phyloP scores from a whole-genome alignment of 2,888 invertebrate species.

The Acanthosepion esculentum region DNA sequence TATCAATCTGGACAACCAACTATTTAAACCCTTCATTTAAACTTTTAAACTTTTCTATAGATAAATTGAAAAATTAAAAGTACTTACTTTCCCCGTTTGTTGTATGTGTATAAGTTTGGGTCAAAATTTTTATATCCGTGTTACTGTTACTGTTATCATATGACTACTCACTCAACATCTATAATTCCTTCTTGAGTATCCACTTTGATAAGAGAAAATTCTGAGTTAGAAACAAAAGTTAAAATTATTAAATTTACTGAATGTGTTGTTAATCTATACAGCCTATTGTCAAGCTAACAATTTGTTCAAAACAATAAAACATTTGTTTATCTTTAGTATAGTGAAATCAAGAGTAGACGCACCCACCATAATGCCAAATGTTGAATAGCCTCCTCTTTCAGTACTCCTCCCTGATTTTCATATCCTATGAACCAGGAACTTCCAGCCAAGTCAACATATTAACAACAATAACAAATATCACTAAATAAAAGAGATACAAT shows the following conservation, averaged over 20 bases:
- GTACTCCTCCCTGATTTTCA: not conserved
- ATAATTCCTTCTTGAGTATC: not conserved
- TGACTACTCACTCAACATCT: not conserved
- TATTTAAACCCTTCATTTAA: not conserved
- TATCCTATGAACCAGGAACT: not conserved
- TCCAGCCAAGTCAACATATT: not conserved
- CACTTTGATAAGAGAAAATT: too few species aligned
- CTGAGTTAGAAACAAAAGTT: not conserved
- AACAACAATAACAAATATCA: not conserved
- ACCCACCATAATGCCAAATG: not conserved
- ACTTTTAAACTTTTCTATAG: not conserved
- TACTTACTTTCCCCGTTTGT: not conserved
- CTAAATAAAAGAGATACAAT: too few species aligned
- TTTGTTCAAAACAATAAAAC: not conserved
- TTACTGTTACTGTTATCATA: not conserved
- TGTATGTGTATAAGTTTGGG: not conserved
- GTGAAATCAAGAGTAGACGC: not conserved
- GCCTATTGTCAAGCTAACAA: not conserved
- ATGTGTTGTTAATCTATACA: not conserved
- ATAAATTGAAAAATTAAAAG: not conserved
- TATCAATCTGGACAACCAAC: too few species aligned
- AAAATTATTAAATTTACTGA: not conserved
- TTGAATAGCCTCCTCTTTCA: not conserved
- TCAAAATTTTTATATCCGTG: not conserved
- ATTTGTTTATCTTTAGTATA: not conserved